phyloP scores from a whole-genome alignment of 2,797 vertebrate genomes.

The Cirrhinus mrigala region DNA sequence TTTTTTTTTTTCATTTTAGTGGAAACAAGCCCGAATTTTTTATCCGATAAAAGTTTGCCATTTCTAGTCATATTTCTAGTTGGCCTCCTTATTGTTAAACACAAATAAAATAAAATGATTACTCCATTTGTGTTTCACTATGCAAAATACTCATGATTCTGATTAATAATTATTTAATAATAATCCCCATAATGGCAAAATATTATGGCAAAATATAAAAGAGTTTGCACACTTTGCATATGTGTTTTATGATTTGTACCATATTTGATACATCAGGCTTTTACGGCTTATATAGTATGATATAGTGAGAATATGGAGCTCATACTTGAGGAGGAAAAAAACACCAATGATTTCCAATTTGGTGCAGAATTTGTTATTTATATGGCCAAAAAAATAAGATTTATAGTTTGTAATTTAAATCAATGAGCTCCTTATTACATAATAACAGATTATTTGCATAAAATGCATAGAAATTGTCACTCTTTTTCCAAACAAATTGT shows the following conservation, averaged over 20 bases:
- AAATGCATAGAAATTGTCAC: no score
- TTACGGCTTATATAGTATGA: neutral
- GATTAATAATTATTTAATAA: neutral
- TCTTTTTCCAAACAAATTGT: no score
- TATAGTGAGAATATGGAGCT: neutral
- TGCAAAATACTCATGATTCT: neutral
- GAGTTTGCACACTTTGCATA: neutral
- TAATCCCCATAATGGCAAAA: neutral
- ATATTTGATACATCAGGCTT: neutral
- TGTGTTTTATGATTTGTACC: neutral
- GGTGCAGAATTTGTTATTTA: neutral
- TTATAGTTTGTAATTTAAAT: neutral
- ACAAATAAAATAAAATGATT: neutral
- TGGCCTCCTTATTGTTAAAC: neutral
- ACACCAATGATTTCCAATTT: neutral
- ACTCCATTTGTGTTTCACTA: neutral
- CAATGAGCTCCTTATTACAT: neutral
- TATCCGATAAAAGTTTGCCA: neutral
- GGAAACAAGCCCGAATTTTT: neutral
- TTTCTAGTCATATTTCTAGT: neutral
- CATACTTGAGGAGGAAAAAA: neutral
- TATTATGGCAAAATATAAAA: no score
- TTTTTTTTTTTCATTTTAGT: neutral
- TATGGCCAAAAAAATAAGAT: no score
- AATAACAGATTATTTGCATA: no score